A percentile compares a stretch with the other conserved stretches of the same genome.
These are phyloP conservation scores for Leucoma salicis DNA, from an alignment of 2,888 invertebrate genomes.

Conservation along the genomic window DNA sequence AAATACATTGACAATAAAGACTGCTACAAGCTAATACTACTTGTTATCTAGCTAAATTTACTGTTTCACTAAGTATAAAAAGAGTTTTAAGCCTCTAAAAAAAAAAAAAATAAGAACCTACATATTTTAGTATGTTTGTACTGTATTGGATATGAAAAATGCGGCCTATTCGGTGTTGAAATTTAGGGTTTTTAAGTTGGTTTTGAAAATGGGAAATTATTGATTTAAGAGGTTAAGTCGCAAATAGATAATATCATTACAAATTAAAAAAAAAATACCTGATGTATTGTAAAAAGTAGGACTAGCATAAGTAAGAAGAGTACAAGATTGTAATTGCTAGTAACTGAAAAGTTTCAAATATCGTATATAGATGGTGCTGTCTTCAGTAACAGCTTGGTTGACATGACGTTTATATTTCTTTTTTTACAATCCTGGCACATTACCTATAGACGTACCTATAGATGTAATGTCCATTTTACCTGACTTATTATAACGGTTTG, in stretches of 20 bases:
- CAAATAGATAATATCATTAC: constrained; percentile 22
- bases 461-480: no score
- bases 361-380: constrained; percentile 11
- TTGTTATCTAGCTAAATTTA: constrained; percentile 47
- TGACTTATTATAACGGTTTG: no score
- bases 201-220: neutral
- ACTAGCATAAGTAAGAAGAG: neutral
- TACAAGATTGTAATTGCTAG: neutral
- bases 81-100: constrained; percentile 31
- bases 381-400: no score
- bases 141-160: constrained; percentile 40
- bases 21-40: constrained; percentile 65
- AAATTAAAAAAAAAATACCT: constrained; percentile 28
- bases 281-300: constrained; percentile 33
- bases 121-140: constrained; percentile 47
- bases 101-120: constrained; percentile 37
- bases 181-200: neutral
- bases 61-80: constrained; percentile 31
- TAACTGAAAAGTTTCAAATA: neutral
- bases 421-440: no score
- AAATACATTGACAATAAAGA: constrained; percentile 75
- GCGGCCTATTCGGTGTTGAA: constrained; percentile 34
- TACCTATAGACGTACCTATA: no score
- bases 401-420: no score
- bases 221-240: constrained; percentile 12